Conservation (phyloP, 2,113 vertebrate genomes). For the Apus apus region DNA sequence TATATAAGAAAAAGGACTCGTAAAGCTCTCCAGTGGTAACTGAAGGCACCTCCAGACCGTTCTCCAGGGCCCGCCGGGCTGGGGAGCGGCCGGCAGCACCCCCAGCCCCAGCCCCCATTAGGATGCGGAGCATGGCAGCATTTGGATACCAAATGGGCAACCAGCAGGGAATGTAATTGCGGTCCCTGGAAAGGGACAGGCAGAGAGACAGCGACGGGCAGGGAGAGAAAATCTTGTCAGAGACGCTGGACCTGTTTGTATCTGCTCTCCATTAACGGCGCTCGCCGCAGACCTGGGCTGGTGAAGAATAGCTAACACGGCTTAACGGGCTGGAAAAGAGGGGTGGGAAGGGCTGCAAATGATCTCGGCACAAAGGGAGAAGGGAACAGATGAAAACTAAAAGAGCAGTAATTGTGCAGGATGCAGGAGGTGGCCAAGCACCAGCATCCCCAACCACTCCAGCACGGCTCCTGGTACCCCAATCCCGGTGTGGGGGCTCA, state of each 20-base stretch:
- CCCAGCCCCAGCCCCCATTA: neutral
- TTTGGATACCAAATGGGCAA: conserved; percentile 55
- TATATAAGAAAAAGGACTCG: neutral
- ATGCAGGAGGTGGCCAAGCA: rapidly evolving
- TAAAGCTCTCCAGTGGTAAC: neutral
- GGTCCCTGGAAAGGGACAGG: conserved; percentile 45
- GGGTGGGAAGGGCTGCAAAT: conserved; percentile 38
- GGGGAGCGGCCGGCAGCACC: rapidly evolving
- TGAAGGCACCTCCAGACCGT: neutral
- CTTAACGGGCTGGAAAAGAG: conserved; percentile 54
- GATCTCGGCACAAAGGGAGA: conserved; percentile 39
- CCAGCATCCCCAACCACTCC: neutral
- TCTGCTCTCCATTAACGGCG: conserved; percentile 60
- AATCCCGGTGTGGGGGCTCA: rapidly evolving
- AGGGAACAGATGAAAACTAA: neutral
- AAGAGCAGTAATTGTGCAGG: neutral
- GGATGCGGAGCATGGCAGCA: conserved; percentile 32
- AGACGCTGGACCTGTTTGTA: conserved; percentile 31
- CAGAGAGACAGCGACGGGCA: neutral
- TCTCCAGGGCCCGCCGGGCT: no score
- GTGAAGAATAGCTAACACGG: conserved; percentile 46
- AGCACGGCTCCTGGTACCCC: rapidly evolving
- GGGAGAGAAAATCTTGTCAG: conserved; percentile 33
- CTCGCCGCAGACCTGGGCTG: conserved; percentile 32
- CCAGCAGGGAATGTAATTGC: conserved; percentile 62